phyloP scores from a whole-genome alignment of 2,797 vertebrate genomes.

The Acipenser ruthenus region DNA sequence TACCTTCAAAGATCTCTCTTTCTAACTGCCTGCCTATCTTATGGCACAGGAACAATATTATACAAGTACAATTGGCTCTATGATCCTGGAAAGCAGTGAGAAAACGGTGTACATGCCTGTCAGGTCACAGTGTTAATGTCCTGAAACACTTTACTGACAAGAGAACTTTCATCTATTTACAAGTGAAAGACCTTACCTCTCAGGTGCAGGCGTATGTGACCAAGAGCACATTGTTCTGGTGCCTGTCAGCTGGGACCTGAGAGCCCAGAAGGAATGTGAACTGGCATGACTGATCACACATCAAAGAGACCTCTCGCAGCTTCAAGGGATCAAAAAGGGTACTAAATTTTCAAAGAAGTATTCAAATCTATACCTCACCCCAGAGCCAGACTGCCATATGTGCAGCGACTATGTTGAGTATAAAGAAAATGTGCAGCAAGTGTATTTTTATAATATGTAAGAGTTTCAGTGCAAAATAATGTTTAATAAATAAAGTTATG shows the following conservation, averaged over 20 bases:
- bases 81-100: background rate
- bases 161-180: conserved; percentile 1
- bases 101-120: background rate
- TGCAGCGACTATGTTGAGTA: too few relatives aligned
- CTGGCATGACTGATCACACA: conserved; percentile 28
- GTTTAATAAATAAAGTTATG: too few relatives aligned
- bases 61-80: background rate
- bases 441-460: too few relatives aligned
- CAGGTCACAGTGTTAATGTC: conserved; percentile 12
- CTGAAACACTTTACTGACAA: conserved; percentile 9
- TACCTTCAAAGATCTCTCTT: too few relatives aligned
- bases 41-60: too few relatives aligned
- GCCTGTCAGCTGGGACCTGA: conserved; percentile 26
- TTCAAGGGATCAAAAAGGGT: too few relatives aligned
- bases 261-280: conserved; percentile 27
- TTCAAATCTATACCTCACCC: background rate
- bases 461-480: too few relatives aligned
- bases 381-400: too few relatives aligned
- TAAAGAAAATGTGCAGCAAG: too few relatives aligned
- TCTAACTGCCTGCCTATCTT: too few relatives aligned
- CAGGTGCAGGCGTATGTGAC: conserved; percentile 18
- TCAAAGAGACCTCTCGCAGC: conserved; percentile 21
- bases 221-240: conserved; percentile 5
- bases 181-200: conserved; percentile 13
- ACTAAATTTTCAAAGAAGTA: background rate